These are phyloP conservation scores for Gulo gulo DNA, from an alignment of 2,113 vertebrate species.

Conservation along the genomic window DNA sequence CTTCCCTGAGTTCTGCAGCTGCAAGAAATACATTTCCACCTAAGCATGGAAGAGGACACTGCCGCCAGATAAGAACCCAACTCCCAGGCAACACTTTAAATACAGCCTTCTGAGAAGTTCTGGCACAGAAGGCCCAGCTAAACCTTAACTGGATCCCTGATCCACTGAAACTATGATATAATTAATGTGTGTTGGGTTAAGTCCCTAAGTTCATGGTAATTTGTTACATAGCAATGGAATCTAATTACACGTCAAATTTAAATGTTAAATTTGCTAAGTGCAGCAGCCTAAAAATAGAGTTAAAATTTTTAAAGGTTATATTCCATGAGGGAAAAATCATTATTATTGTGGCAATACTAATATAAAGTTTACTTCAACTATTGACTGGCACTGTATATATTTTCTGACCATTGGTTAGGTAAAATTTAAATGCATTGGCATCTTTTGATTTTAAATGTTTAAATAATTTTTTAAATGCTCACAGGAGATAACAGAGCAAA, in stretches of 20 bases:
- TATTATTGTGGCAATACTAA: not conserved
- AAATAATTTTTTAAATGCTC: not conserved
- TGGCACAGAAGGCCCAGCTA: not conserved
- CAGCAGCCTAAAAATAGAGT: not conserved
- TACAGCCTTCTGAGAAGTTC: not conserved
- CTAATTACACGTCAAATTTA: not conserved
- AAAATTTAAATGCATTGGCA: not conserved
- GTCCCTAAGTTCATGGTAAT: not conserved
- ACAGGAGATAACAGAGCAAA: not conserved
- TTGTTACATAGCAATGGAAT: not conserved
- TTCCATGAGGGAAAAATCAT: not conserved
- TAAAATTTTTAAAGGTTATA: not conserved
- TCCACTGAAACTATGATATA: not conserved
- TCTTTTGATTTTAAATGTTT: constrained; percentile 6
- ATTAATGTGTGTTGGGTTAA: not conserved
- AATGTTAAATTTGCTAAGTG: not conserved
- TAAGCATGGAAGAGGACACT: not conserved
- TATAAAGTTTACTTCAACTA: not conserved
- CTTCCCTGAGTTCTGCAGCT: not conserved
- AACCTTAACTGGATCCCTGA: not conserved
- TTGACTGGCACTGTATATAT: not conserved
- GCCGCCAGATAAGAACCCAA: not conserved
- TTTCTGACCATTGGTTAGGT: not conserved
- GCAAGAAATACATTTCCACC: not conserved
- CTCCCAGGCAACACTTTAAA: not conserved